phyloP scores from a whole-genome alignment of 2,888 invertebrate species.

The Matsumyia berberina region DNA sequence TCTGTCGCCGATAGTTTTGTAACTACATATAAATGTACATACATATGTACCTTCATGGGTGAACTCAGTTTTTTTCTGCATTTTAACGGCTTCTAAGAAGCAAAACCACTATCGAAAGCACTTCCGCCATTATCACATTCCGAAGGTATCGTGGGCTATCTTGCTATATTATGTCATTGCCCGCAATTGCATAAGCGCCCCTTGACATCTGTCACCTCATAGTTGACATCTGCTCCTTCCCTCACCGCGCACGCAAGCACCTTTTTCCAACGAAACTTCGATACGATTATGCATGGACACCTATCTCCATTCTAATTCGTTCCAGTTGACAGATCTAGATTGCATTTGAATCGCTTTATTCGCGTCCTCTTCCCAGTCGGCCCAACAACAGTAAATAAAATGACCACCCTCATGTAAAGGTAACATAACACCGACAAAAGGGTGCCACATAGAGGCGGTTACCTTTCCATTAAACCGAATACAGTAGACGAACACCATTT shows the following conservation, averaged over 20 bases:
- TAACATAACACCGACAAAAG: conserved; percentile 65
- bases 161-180: background rate
- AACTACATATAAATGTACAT: no score
- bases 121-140: conserved; percentile 3
- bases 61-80: no score
- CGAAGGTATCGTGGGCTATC: background rate
- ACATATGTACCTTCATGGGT: no score
- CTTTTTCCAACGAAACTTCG: background rate
- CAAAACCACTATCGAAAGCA: background rate
- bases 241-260: background rate
- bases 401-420: conserved; percentile 70
- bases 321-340: conserved; percentile 64
- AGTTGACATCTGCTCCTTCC: conserved; percentile 53
- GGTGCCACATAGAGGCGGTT: conserved; percentile 75
- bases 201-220: conserved; percentile 60
- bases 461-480: conserved; percentile 66
- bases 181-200: conserved; percentile 55
- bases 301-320: conserved; percentile 56
- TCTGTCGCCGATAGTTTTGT: no score
- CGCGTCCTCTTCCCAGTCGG: conserved; percentile 17
- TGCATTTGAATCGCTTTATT: conserved; percentile 54
- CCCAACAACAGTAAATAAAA: conserved; percentile 18
- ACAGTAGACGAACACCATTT: conserved; percentile 54
- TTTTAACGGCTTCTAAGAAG: no score
- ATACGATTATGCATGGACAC: conserved; percentile 56